These are phyloP conservation scores for Climacteris rufus DNA, from an alignment of 2,113 vertebrate species.

Conservation along the genomic window DNA sequence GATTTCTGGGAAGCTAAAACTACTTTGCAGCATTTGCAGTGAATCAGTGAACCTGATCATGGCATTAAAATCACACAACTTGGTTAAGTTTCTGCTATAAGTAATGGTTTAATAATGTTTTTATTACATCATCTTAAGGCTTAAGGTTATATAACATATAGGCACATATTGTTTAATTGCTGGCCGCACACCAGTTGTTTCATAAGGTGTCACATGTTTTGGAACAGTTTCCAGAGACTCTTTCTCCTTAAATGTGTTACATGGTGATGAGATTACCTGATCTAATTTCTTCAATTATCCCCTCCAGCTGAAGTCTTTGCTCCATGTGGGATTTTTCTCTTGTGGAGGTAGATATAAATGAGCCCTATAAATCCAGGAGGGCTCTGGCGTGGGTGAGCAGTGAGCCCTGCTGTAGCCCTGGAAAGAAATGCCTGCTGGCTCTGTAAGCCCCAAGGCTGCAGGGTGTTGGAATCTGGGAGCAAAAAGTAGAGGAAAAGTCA, in stretches of 20 bases:
- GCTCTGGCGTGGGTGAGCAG: background rate
- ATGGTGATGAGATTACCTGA: background rate
- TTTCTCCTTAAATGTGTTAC: background rate
- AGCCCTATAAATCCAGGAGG: background rate
- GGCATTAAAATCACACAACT: background rate
- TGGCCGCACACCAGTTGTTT: background rate
- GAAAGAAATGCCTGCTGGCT: background rate
- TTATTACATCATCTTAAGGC: background rate
- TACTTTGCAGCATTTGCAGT: background rate
- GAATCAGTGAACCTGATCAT: background rate
- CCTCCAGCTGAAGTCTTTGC: background rate
- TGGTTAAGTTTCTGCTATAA: background rate
- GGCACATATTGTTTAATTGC: background rate
- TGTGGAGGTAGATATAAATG: background rate
- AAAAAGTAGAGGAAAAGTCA: background rate
- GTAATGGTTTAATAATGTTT: background rate
- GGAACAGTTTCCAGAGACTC: background rate
- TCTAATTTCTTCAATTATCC: background rate
- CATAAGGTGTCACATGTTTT: background rate
- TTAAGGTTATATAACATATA: background rate
- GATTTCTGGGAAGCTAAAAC: background rate
- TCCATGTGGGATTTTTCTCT: background rate
- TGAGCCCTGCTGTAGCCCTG: background rate
- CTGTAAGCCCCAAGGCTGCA: background rate
- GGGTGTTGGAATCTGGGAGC: background rate